Evolutionary conservation across 2,113 vertebrate species (phyloP), one percentile per base, ranked within the genome.

Genomic region (Aspiorhynchus laticeps): DNA sequence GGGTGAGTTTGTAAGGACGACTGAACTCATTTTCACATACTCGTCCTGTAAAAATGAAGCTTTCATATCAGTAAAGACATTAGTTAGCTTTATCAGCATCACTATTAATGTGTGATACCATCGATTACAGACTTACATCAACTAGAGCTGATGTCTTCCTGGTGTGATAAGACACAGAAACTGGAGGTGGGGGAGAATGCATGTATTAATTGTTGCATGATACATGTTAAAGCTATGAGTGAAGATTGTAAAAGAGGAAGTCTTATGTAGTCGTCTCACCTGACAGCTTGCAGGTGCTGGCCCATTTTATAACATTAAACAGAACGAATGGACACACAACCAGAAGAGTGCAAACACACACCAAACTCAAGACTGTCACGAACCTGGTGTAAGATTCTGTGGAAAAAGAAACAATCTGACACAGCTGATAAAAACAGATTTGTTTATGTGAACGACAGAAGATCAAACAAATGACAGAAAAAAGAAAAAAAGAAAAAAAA

Each of bases 21-120:
- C 21, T 15, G 74, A 59, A 9, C 5, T 43, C 77, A 86, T 86
- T 24, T 14, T 73, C 43, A 80, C 77, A 80, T 86, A 86, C 15
- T 71, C 77, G 2, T 86, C 48, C 85, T 86, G 77, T 9, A 73
- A 15, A 69, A 17, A 59, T 0, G 24, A 76, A 41, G 11, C 31
- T 36, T 41, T 33, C 11, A 28, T 19, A 2, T 33, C 0, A 61
- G 31, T 5, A 3, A 11, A 5, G 24, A 77, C 43, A 26, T 59
- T 26, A 65, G 48, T 56, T n/a, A 41, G 2, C 48, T 41, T 43
- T 17, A 61, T 26, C 38, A n/a, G 6, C 11, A 2, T 65, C 61
- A 3, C 15, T 14, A 10, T 19, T 43, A 48, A 17, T 2, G 3
- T 28, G 41, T 76, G 2, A 76, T 7, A 28, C 1, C 6, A 51